phyloP scores from a whole-genome alignment of 1,140 invertebrate genomes.

The Tetragnatha versicolor region DNA sequence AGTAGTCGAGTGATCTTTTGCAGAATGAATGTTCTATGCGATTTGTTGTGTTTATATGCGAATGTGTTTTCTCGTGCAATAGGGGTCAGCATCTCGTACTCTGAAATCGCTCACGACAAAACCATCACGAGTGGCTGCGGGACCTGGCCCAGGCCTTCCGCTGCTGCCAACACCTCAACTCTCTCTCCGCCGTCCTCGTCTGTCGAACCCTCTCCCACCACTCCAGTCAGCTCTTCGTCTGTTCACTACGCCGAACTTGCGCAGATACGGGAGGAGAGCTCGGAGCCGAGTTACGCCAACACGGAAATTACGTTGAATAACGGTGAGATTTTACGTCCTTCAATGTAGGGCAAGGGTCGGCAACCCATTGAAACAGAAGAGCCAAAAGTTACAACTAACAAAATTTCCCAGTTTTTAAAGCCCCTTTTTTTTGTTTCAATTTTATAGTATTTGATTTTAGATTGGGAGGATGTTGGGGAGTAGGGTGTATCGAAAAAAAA shows the following conservation, averaged over 20 bases:
- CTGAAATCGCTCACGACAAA: conserved; percentile 48
- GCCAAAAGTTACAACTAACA: no score
- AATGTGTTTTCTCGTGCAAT: not conserved
- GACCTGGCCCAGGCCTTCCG: conserved; percentile 52
- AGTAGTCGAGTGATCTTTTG: no score
- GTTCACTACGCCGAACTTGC: conserved; percentile 63
- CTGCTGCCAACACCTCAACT: conserved; percentile 24
- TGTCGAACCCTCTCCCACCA: conserved; percentile 55
- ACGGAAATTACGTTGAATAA: conserved; percentile 70
- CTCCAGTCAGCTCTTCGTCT: conserved; percentile 55
- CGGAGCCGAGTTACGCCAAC: conserved; percentile 70
- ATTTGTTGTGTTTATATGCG: no score
- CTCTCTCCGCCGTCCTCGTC: conserved; percentile 37
- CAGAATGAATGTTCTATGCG: no score
- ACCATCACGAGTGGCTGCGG: conserved; percentile 32
- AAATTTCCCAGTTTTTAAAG: no score
- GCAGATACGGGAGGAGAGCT: conserved; percentile 61
- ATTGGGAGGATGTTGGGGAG: no score
- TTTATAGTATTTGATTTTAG: no score
- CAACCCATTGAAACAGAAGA: no score
- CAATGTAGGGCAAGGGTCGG: no score
- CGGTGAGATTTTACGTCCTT: no score
- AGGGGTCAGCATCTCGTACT: conserved; percentile 50
- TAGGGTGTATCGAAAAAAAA: no score
- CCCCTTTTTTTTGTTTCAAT: no score